These are phyloP conservation scores for Acanthaster planci DNA, from an alignment of 35 echinoderm and acorn worm genomes.

Conservation along the genomic window DNA sequence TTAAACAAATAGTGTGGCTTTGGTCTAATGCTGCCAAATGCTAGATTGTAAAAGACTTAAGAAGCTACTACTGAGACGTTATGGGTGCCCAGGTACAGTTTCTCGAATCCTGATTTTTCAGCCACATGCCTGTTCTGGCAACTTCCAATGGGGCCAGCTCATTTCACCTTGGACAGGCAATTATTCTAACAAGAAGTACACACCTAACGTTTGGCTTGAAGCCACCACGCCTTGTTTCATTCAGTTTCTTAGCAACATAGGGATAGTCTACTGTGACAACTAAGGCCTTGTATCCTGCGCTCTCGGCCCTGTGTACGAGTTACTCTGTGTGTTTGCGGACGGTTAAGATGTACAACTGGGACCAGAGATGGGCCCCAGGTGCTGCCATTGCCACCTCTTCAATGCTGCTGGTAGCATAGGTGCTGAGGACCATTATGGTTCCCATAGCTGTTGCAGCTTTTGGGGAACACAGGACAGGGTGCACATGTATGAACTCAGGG, in stretches of 20 bases:
- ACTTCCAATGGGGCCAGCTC: no score
- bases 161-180: no score
- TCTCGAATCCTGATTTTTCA: no score
- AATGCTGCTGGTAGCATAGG: slow-evolving; percentile 30
- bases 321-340: slow-evolving; percentile 40
- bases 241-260: slow-evolving; percentile 17
- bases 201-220: neutral
- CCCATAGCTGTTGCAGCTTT: slow-evolving; percentile 42
- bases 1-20: no score
- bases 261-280: slow-evolving; percentile 71
- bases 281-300: slow-evolving; percentile 65
- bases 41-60: no score
- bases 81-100: no score
- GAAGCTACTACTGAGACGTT: no score
- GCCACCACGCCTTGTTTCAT: slow-evolving; percentile 7
- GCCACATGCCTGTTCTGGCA: no score
- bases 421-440: slow-evolving; percentile 56
- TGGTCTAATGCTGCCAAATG: no score
- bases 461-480: no score
- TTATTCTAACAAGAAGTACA: no score
- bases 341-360: slow-evolving; percentile 49
- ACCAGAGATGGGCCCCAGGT: slow-evolving; percentile 51
- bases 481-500: no score
- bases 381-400: slow-evolving; percentile 64
- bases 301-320: slow-evolving; percentile 57